Percentiles rank a stretch among this genome's conserved stretches.
Conservation (phyloP, 2,888 invertebrate species). For the Brachynemurus nebulosus region DNA sequence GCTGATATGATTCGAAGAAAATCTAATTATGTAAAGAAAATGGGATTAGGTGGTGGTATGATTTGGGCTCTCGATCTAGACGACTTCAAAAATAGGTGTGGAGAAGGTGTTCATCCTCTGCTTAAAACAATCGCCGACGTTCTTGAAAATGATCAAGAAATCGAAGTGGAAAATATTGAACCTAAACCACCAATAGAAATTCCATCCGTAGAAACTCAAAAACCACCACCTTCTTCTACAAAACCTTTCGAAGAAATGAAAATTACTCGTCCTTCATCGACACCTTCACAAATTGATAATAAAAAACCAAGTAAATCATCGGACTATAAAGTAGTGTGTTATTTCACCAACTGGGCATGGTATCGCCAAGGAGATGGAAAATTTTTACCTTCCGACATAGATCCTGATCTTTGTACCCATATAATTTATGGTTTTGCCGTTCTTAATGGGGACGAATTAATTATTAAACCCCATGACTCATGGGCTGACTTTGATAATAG, state of each 20-base stretch:
- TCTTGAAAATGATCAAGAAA: conserved; percentile 36
- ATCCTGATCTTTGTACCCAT: conserved; percentile 77
- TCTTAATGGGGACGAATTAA: conserved; percentile 55
- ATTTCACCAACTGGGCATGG: conserved; percentile 93
- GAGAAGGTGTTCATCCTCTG: conserved; percentile 66
- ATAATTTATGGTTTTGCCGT: conserved; percentile 88
- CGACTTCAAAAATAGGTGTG: conserved; percentile 69
- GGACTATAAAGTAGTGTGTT: conserved; percentile 69
- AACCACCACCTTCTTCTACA: conserved; percentile 14
- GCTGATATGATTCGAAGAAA: conserved; percentile 63
- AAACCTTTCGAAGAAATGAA: conserved; percentile 10
- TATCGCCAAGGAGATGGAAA: conserved; percentile 73
- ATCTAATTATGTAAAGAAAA: conserved; percentile 59
- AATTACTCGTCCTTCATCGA: conserved; percentile 16
- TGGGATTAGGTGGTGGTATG: conserved; percentile 78
- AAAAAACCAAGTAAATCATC: conserved; percentile 11
- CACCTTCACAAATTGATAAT: conserved; percentile 14
- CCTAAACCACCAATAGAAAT: conserved; percentile 11
- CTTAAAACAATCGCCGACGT: conserved; percentile 62
- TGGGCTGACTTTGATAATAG: conserved; percentile 86
- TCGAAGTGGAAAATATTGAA: conserved; percentile 15
- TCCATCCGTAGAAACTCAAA: conserved; percentile 9
- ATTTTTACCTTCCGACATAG: conserved; percentile 69
- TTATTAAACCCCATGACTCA: conserved; percentile 73
- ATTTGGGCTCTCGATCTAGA: conserved; percentile 84